A percentile compares a stretch with the other conserved stretches of the same genome.
These are phyloP conservation scores for Xiphorhynchus elegans DNA, from an alignment of 2,113 vertebrate species.

Conservation along the genomic window DNA sequence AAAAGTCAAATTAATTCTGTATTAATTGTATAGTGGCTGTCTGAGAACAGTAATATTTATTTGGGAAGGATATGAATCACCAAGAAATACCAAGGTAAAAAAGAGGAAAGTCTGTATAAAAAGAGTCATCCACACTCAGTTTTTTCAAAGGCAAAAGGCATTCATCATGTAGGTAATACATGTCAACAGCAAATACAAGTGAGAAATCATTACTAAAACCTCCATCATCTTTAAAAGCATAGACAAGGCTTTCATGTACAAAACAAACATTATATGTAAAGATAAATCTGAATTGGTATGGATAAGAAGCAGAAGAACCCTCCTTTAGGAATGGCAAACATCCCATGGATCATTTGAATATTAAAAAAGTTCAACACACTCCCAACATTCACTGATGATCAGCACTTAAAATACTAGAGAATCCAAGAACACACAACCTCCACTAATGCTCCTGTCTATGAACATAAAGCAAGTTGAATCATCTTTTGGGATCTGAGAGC, in stretches of 20 bases:
- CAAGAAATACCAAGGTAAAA: neutral
- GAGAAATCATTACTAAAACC: neutral
- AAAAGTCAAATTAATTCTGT: neutral
- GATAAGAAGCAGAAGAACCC: neutral
- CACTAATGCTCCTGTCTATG: neutral
- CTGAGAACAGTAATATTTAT: neutral
- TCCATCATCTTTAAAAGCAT: neutral
- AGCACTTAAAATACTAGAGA: neutral
- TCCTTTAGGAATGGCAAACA: neutral
- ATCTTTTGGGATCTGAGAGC: neutral
- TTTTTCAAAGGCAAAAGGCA: neutral
- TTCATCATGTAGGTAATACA: neutral
- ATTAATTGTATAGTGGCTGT: neutral
- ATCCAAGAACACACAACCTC: neutral
- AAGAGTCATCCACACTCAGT: neutral
- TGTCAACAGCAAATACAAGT: neutral
- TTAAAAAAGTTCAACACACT: neutral
- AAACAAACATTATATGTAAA: neutral
- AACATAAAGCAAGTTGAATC: neutral
- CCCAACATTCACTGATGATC: rapidly evolving
- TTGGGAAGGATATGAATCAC: neutral
- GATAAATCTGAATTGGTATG: neutral
- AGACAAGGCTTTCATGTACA: neutral
- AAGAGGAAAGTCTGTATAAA: neutral
- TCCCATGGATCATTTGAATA: neutral